Evolutionary conservation across 2,113 vertebrate species (phyloP), one percentile per base, ranked within the genome.

Genomic region (Sterna hirundo): DNA sequence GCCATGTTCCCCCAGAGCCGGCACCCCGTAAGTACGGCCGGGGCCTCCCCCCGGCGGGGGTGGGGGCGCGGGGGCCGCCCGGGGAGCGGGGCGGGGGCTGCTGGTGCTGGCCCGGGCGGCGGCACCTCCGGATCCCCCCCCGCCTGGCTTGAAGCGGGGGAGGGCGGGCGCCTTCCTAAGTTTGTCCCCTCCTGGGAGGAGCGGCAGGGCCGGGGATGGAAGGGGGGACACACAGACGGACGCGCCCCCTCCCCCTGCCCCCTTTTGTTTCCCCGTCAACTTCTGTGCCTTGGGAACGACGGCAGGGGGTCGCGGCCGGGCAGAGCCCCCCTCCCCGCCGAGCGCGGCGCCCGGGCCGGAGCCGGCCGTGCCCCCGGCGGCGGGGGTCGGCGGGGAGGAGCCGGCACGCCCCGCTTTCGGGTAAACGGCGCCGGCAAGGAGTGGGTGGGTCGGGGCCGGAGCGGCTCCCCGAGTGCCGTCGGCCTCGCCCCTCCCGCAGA

Each of bases 1-100:
- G 97, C 97, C 92, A 99, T 98, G 98, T 99, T 99, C 94, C 98
- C 98, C 65, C 98, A 98, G 94, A 98, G 98, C 97, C 98, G 98
- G 94, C 98, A 98, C 94, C 98, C 98, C 90, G 98, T 98, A 97
- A 98, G 98, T 97, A 88, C 40, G 22, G 38, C 36, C 21, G 7
- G 22, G 54, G 20, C 30, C 9, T 21, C 20, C 19, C n/a, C 16
- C 61, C 52, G 30, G 46, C 18, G 26, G 14, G 36, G 11, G 10
- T 17, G 51, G 49, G n/a, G 23, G 49, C 34, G 57, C 15, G 36
- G 54, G 15, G n/a, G 86, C 25, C 18, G 54, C 29, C 54, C 11
- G 17, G 62, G 21, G 47, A 42, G 13, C 22, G 32, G n/a, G 49
- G 26, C 26, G 26, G n/a, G 16, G n/a, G 47, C 81, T 27, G 34